Base-by-base conservation (phyloP, 1,140 invertebrate genomes). In the Zaprionus capensis region DNA sequence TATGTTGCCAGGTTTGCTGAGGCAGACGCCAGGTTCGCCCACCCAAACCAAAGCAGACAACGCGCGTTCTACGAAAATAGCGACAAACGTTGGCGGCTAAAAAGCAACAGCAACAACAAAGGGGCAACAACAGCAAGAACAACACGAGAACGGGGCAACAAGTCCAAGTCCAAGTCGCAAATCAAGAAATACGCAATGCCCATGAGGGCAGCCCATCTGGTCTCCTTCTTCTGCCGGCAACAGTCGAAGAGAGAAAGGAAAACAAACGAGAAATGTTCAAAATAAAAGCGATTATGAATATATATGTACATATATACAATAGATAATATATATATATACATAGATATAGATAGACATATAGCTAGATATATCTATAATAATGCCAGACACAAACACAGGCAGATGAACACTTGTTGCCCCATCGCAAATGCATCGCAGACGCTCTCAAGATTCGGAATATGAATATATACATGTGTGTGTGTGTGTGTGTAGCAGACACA, bases 111-210 rank as follows among this genome's bases (percentile, higher is more conserved):
- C 56, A 58, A 58, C 7, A 17, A 44, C 41, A 34, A 34, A 34
- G n/a, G 4, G 26, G 46, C 75, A 82, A 59, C 69, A 69, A 36
- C 44, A 63, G 12, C 31, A 55, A 31, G 5, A 38, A 22, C 7
- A 61, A 77, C 75, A 74, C 78, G 36, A 34, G 31, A 17, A 44
- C 41, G n/a, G 41, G 69, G 79, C 83, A 75, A 75, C 80, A 87
- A 83, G 83, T 87, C 83, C 82, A 86, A 86, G 83, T 82, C 80
- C 82, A 87, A 81, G 77, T 70, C 72, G 62, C 81, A 71, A 59
- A 68, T 66, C 51, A 72, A 66, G 66, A 17, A 59, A 71, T 62
- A 73, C 58, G 28, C 67, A 55, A 31, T 51, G 61, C 46, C 67
- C 67, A 69, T 69, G 44, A 62, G 67, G 57, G 56, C 34, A 65